These are phyloP conservation scores for Alaudala cheleensis DNA, from an alignment of 2,113 vertebrate genomes.

Conservation along the genomic window DNA sequence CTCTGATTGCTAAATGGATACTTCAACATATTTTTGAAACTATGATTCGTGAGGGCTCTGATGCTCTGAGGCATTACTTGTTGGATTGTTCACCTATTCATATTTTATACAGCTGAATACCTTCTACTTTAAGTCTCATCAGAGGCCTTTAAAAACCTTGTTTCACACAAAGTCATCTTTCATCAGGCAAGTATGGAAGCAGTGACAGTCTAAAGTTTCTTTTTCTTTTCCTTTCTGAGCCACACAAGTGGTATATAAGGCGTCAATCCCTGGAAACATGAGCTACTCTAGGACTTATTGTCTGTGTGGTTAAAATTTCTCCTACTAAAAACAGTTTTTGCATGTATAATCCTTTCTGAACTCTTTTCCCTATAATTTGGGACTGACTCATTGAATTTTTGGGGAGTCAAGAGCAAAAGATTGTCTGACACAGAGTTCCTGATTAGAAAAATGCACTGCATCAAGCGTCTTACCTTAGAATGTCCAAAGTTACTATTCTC, in stretches of 20 bases:
- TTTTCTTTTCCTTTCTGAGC: background rate
- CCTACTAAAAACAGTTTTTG: background rate
- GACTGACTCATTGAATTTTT: background rate
- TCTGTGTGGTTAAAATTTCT: background rate
- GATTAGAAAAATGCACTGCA: background rate
- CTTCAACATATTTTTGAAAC: slow-evolving; percentile 61
- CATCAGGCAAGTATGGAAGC: background rate
- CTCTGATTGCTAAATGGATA: slow-evolving; percentile 65
- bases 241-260: background rate
- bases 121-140: slow-evolving; percentile 57
- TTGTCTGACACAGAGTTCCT: background rate
- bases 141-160: slow-evolving; percentile 58
- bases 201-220: background rate
- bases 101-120: slow-evolving; percentile 68
- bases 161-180: slow-evolving; percentile 44
- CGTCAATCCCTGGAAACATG: background rate
- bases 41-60: slow-evolving; percentile 67
- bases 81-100: slow-evolving; percentile 56
- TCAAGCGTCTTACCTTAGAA: background rate
- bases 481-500: background rate
- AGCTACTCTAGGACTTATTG: background rate
- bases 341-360: background rate
- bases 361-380: background rate
- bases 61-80: slow-evolving; percentile 48
- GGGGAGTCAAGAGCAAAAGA: background rate